phyloP scores from a whole-genome alignment of 1,140 invertebrate genomes.

The Conopomorpha cramerella region DNA sequence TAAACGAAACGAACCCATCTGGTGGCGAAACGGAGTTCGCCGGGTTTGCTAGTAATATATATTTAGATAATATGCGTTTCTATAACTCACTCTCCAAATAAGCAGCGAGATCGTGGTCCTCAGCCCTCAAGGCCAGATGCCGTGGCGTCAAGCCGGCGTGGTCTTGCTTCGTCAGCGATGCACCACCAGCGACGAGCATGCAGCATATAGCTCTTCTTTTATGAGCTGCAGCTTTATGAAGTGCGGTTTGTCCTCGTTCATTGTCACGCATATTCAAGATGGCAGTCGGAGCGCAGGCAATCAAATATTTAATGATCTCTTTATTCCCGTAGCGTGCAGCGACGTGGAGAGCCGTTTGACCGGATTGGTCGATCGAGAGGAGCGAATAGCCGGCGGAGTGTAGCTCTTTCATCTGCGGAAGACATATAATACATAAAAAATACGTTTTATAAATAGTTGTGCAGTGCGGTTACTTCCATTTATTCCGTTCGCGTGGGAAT shows the following conservation, averaged over 20 bases:
- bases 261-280: conserved; percentile 88
- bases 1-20: too few relatives aligned
- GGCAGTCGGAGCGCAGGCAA: conserved; percentile 80
- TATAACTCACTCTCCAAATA: conserved; percentile 87
- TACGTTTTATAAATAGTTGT: too few relatives aligned
- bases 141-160: conserved; percentile 77
- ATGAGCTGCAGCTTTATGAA: conserved; percentile 88
- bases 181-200: conserved; percentile 91
- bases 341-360: conserved; percentile 89
- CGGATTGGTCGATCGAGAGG: conserved; percentile 81
- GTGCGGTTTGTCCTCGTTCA: conserved; percentile 88
- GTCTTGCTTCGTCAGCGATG: conserved; percentile 76
- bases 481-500: too few relatives aligned
- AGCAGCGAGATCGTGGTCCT: conserved; percentile 84
- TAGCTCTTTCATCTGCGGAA: conserved; percentile 83
- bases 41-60: too few relatives aligned
- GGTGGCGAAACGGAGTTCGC: too few relatives aligned
- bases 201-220: conserved; percentile 85
- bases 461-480: too few relatives aligned
- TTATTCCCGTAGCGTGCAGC: conserved; percentile 86
- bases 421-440: too few relatives aligned
- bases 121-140: conserved; percentile 78
- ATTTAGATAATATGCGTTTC: too few relatives aligned
- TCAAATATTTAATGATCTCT: conserved; percentile 87
- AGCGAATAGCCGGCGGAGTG: conserved; percentile 83